phyloP scores from a whole-genome alignment of 2,113 vertebrate species.

The Vanacampus margaritifer region DNA sequence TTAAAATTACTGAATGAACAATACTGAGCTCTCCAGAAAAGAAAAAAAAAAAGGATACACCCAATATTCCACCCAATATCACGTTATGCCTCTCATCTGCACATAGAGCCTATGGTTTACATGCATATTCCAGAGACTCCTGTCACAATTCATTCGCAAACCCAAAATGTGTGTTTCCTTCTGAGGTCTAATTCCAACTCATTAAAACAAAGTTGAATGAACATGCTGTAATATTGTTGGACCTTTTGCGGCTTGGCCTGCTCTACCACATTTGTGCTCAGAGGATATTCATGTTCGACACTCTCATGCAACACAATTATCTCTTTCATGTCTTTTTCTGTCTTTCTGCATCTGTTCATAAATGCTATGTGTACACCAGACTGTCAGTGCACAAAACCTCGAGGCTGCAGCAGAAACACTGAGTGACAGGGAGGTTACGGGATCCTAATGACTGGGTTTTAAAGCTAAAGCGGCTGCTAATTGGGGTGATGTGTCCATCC shows the following conservation, averaged over 20 bases:
- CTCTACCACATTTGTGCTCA: constrained; percentile 14
- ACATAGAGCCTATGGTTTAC: too few relatives aligned
- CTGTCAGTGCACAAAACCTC: constrained; percentile 22
- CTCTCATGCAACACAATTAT: constrained; percentile 22
- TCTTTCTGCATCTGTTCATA: background rate
- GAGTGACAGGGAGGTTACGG: constrained; percentile 62
- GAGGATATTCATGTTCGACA: constrained; percentile 32
- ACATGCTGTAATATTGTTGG: constrained; percentile 5
- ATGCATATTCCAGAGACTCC: too few relatives aligned
- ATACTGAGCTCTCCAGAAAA: too few relatives aligned
- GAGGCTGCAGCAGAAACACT: constrained; percentile 21
- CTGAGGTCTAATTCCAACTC: constrained; percentile 17
- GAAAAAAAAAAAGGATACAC: too few relatives aligned
- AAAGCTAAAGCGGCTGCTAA: constrained; percentile 59
- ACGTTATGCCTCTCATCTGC: too few relatives aligned
- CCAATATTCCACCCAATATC: too few relatives aligned
- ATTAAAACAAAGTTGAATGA: constrained; percentile 6
- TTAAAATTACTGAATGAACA: too few relatives aligned
- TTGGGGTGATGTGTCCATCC: constrained; percentile 66
- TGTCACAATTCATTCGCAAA: background rate
- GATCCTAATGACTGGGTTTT: constrained; percentile 61
- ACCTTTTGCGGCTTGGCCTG: constrained; percentile 7
- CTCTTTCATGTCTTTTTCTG: background rate
- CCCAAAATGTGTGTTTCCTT: constrained; percentile 41
- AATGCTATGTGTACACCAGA: background rate